Evolutionary conservation across 2,113 vertebrate species (phyloP), one percentile per base, ranked within the genome.

Genomic region (Trinectes maculatus): DNA sequence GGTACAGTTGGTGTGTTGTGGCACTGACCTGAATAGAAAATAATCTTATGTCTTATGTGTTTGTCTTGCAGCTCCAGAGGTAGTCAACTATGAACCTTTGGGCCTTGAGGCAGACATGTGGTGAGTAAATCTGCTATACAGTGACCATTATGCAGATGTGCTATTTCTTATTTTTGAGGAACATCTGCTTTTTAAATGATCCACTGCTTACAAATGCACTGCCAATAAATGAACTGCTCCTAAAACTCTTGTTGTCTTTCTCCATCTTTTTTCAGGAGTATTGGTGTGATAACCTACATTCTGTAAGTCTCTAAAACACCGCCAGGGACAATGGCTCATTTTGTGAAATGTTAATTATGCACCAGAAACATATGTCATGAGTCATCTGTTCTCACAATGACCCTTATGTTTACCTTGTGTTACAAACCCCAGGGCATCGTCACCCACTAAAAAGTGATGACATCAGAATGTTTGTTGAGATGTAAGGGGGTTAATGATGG

Each of bases 91-190:
- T 82, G 98, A 99, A 55, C 96, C 98, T 18, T 89, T 99, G 75
- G 97, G 97, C 74, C 93, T 99, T 58, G 97, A 99, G 91, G 96
- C 97, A 42, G 98, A 99, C 89, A 99, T 99, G 98, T 99, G 98
- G 98, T 99, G 92, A 96, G 96, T 74, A 16, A 59, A 2, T 60
- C 55, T 62, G 57, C 24, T 46, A 16, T 4, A 9, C 21, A 28
- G 0, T 8, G 5, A 68, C 6, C 9, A 11, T 49, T 6, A 11
- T 26, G n/a, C 9, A 8, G 48, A 66, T 46, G 2, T 9, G 10
- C 68, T 51, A 31, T 65, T 71, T 29, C 3, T 28, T 53, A n/a
- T 44, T 53, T 49, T 7, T 24, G 12, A 16, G 31, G 19, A 73
- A 52, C 68, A 72, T 46, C 56, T 81, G 78, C 59, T 46, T 28